A percentile compares a stretch with the other conserved stretches of the same genome.
Evolutionary conservation across 2,888 invertebrate species (phyloP).

Genomic region (Homarus gammarus): DNA sequence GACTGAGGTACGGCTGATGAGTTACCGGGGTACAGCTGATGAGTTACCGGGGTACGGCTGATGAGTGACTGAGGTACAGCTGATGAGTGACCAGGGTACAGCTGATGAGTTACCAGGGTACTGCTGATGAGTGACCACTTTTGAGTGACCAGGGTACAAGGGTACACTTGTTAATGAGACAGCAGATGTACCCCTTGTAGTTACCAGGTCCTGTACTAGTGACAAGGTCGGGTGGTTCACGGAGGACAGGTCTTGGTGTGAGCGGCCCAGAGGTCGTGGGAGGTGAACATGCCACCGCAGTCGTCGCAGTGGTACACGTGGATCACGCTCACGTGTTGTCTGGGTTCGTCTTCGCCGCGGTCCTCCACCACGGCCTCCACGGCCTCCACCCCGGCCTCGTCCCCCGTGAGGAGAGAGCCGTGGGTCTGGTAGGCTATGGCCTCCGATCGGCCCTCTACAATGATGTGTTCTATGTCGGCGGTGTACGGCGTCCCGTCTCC

Average conservation of each 20-base stretch:
- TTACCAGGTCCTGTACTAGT: no score
- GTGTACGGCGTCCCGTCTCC: not conserved
- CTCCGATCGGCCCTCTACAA: slow-evolving; percentile 9
- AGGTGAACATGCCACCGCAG: slow-evolving; percentile 32
- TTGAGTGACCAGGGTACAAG: no score
- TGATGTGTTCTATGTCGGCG: slow-evolving; percentile 33
- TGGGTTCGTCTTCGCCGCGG: slow-evolving; percentile 18
- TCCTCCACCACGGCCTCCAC: slow-evolving; percentile 47
- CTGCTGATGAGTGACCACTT: no score
- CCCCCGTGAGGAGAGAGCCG: not conserved
- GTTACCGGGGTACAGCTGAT: no score
- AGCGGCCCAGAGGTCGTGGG: slow-evolving; percentile 5
- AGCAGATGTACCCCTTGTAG: no score
- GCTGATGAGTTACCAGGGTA: no score
- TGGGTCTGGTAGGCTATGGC: not conserved
- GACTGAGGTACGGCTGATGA: no score
- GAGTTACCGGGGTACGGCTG: no score
- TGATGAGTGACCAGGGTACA: no score
- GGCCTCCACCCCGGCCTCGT: not conserved
- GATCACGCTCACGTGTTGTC: slow-evolving; percentile 34
- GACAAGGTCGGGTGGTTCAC: no score
- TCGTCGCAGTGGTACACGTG: slow-evolving; percentile 38
- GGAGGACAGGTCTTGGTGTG: slow-evolving; percentile 21
- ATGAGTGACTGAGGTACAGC: no score
- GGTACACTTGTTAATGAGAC: no score